Percentiles rank a stretch among this genome's conserved stretches.
phyloP scores from a whole-genome alignment of 2,888 invertebrate species.

The Volucella inflata region DNA sequence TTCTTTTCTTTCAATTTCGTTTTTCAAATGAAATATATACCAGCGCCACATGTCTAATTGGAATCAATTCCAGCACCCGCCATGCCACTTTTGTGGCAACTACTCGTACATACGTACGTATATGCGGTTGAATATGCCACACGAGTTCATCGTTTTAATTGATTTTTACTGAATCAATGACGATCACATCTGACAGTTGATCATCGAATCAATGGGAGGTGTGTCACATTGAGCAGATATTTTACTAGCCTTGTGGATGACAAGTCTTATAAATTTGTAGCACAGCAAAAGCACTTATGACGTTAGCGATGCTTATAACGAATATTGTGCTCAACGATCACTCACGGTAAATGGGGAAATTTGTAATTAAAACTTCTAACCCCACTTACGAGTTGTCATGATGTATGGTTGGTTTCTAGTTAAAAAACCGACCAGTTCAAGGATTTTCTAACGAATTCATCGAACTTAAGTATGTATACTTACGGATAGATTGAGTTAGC shows the following conservation, averaged over 20 bases:
- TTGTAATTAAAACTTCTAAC: slow-evolving; percentile 11
- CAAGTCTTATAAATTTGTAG: no score
- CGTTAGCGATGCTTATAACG: no score
- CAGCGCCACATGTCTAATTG: no score
- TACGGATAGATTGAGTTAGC: background rate
- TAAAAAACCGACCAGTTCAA: slow-evolving; percentile 30
- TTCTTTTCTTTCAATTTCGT: slow-evolving; percentile 2
- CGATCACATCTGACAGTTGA: slow-evolving; percentile 40
- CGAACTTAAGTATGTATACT: slow-evolving; percentile 41
- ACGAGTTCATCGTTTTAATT: slow-evolving; percentile 32
- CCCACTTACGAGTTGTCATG: no score
- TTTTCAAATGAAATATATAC: no score
- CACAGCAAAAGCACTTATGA: no score
- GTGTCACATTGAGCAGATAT: slow-evolving; percentile 8
- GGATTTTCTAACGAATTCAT: slow-evolving; percentile 40
- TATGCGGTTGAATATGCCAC: no score
- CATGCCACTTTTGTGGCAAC: no score
- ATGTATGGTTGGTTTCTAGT: no score
- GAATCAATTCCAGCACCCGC: no score
- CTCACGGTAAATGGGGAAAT: slow-evolving; percentile 32
- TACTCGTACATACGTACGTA: no score
- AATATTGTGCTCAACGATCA: background rate
- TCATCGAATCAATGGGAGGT: slow-evolving; percentile 38
- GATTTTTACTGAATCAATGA: slow-evolving; percentile 51
- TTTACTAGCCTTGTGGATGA: no score